Percentiles rank a stretch among this genome's conserved stretches.
These are phyloP conservation scores for Hycleus phaleratus DNA, from an alignment of 1,140 invertebrate genomes.

Conservation along the genomic window DNA sequence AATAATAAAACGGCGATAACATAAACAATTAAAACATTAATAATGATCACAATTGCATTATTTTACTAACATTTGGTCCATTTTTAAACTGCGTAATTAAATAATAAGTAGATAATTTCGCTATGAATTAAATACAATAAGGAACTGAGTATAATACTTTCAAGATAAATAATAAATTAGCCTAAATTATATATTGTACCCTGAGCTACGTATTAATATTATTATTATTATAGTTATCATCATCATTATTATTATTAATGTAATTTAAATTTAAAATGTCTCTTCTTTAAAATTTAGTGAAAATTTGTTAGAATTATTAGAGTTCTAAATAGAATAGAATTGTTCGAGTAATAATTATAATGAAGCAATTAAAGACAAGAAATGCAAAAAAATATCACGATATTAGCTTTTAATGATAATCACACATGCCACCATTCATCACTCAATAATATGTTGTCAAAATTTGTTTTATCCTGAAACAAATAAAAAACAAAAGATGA, in stretches of 20 bases:
- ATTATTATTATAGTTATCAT: background rate
- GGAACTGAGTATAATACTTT: conserved; percentile 12
- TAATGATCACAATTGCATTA: conserved; percentile 1
- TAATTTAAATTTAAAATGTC: conserved; percentile 5
- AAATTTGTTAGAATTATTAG: background rate
- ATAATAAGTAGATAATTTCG: background rate
- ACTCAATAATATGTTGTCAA: background rate
- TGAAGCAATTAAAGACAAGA: background rate
- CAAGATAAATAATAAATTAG: background rate
- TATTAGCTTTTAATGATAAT: conserved; percentile 3
- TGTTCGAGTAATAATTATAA: background rate
- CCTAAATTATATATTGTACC: conserved; percentile 2
- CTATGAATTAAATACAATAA: conserved; percentile 9
- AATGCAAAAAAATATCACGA: conserved; percentile 8
- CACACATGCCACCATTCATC: conserved; percentile 11
- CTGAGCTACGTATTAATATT: conserved; percentile 1
- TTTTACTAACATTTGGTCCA: conserved; percentile 2
- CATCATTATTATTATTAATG: conserved; percentile 24
- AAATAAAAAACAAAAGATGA: conserved; percentile 4
- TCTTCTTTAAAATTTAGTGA: background rate
- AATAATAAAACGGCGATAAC: no score
- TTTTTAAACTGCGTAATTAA: background rate
- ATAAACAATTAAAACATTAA: no score
- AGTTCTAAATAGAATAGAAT: background rate
- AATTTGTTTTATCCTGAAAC: background rate